Conservation (phyloP, 2,888 invertebrate genomes). For the Thecocarcelia acutangulata region DNA sequence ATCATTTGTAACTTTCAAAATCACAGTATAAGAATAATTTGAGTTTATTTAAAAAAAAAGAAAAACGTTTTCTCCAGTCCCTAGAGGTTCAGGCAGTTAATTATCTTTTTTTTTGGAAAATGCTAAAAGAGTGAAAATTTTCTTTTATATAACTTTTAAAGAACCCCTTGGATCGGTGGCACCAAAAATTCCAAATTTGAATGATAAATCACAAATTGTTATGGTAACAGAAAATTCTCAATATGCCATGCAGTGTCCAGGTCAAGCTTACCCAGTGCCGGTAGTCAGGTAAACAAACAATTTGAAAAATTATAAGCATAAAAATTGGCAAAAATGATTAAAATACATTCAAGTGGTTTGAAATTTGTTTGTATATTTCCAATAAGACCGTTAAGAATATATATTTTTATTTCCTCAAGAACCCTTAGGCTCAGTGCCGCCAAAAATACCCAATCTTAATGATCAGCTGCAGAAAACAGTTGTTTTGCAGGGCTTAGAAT, state of each 20-base stretch:
- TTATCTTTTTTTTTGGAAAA: not conserved
- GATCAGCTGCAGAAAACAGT: conserved; percentile 81
- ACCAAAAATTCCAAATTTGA: conserved; percentile 84
- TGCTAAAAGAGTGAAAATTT: too few species aligned
- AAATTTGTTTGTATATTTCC: not conserved
- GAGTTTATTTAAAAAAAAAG: too few species aligned
- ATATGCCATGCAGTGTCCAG: conserved; percentile 87
- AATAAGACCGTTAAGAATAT: not conserved
- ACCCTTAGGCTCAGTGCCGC: conserved; percentile 83
- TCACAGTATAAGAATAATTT: too few species aligned
- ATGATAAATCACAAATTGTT: conserved; percentile 79
- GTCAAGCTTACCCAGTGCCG: conserved; percentile 88
- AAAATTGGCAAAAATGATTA: not conserved
- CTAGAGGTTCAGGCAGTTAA: conserved; percentile 86
- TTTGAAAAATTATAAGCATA: not conserved
- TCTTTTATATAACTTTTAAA: too few species aligned
- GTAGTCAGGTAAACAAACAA: conserved; percentile 83
- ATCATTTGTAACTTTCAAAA: too few species aligned
- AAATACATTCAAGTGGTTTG: conserved; percentile 61
- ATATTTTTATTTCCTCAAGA: conserved; percentile 73
- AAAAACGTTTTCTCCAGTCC: conserved; percentile 92
- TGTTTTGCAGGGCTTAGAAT: conserved; percentile 81
- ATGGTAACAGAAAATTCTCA: conserved; percentile 82
- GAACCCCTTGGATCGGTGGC: conserved; percentile 83
- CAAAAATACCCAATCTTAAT: conserved; percentile 84